These are phyloP conservation scores for Brachylomia viminalis DNA, from an alignment of 2,888 invertebrate species.

Conservation along the genomic window DNA sequence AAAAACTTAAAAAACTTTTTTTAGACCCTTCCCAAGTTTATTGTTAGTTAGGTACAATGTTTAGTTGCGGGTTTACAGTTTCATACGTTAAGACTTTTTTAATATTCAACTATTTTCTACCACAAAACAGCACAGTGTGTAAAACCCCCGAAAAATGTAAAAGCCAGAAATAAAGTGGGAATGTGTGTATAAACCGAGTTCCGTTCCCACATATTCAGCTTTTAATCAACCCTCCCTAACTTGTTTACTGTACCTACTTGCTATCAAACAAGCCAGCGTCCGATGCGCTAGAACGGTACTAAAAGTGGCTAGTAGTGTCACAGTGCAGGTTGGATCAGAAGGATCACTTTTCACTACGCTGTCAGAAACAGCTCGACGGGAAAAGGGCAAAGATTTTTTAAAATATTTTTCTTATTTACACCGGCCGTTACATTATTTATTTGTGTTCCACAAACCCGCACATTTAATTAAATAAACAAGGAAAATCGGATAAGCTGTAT, in stretches of 20 bases:
- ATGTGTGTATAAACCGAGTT: constrained; percentile 34
- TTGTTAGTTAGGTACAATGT: neutral
- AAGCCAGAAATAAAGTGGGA: constrained; percentile 40
- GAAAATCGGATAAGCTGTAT: too few species aligned
- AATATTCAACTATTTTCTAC: constrained; percentile 9
- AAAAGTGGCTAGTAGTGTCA: constrained; percentile 31
- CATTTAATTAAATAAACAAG: too few species aligned
- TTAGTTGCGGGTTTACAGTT: neutral
- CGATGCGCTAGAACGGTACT: constrained; percentile 38
- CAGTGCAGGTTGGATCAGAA: constrained; percentile 11
- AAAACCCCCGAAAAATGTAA: constrained; percentile 24
- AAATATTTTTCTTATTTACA: too few species aligned
- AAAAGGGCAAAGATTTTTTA: too few species aligned
- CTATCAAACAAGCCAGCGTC: constrained; percentile 46
- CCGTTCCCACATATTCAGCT: constrained; percentile 46
- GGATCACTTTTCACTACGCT: neutral
- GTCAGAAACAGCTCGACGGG: neutral
- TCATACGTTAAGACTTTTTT: neutral
- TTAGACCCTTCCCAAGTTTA: neutral
- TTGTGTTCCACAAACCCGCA: too few species aligned
- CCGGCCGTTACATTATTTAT: too few species aligned
- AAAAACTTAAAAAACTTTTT: neutral
- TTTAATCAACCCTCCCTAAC: constrained; percentile 54
- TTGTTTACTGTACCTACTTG: constrained; percentile 36
- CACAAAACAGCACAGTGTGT: neutral